These are phyloP conservation scores for Telenomus remus DNA, from an alignment of 1,140 invertebrate genomes.

Conservation along the genomic window DNA sequence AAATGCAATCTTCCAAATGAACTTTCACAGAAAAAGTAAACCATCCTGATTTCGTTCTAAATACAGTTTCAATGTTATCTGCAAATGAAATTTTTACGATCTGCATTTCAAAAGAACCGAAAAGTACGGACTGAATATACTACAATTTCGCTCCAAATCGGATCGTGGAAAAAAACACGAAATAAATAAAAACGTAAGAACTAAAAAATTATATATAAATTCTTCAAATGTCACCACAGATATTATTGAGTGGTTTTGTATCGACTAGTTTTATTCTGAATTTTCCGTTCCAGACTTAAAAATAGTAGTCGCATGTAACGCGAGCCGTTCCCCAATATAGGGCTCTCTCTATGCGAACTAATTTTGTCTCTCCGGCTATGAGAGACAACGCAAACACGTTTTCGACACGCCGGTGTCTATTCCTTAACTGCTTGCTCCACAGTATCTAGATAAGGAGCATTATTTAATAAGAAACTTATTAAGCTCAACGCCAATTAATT, in stretches of 20 bases:
- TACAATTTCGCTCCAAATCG: too few relatives aligned
- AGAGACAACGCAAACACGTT: slow-evolving; percentile 48
- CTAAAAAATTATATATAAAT: too few relatives aligned
- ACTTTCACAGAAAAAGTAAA: too few relatives aligned
- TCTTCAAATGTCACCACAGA: background rate
- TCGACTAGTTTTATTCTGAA: slow-evolving; percentile 40
- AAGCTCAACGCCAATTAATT: slow-evolving; percentile 20
- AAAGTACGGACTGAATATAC: too few relatives aligned
- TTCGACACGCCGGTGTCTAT: slow-evolving; percentile 41
- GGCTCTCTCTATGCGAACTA: slow-evolving; percentile 65
- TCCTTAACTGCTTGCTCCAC: slow-evolving; percentile 46
- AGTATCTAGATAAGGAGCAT: slow-evolving; percentile 30
- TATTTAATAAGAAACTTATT: slow-evolving; percentile 10
- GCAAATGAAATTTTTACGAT: too few relatives aligned
- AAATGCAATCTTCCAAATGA: too few relatives aligned
- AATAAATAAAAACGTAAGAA: background rate
- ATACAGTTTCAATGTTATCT: too few relatives aligned
- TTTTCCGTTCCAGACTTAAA: slow-evolving; percentile 53
- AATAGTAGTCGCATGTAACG: slow-evolving; percentile 69
- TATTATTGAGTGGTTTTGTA: slow-evolving; percentile 16
- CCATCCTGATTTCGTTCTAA: too few relatives aligned
- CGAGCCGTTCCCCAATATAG: slow-evolving; percentile 74
- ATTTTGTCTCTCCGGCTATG: slow-evolving; percentile 62
- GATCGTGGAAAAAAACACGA: background rate
- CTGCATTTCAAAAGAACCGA: too few relatives aligned